These are phyloP conservation scores for Meloe dianella DNA, from an alignment of 2,888 invertebrate species.

Conservation along the genomic window DNA sequence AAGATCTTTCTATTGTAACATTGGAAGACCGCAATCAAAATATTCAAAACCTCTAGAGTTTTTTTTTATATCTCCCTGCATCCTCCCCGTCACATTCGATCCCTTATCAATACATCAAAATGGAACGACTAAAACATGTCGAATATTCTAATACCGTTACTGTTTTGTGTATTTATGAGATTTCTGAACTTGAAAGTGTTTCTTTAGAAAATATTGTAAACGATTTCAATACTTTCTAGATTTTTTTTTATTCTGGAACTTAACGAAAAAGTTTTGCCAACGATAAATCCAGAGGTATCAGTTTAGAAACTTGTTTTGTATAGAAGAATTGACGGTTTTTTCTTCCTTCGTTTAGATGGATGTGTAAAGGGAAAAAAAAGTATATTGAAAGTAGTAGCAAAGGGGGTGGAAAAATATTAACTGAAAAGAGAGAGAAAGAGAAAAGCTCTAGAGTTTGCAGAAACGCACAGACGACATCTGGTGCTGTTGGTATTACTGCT, in stretches of 20 bases:
- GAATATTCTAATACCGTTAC: slow-evolving; percentile 3
- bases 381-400: background rate
- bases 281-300: slow-evolving; percentile 11
- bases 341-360: background rate
- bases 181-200: slow-evolving; percentile 13
- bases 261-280: slow-evolving; percentile 10
- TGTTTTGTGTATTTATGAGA: slow-evolving; percentile 11
- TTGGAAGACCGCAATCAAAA: slow-evolving; percentile 21
- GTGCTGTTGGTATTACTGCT: slow-evolving; percentile 1
- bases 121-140: background rate
- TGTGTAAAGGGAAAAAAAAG: background rate
- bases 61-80: background rate
- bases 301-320: slow-evolving; percentile 8
- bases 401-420: slow-evolving; percentile 5
- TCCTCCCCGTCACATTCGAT: background rate
- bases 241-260: background rate
- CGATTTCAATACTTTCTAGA: slow-evolving; percentile 5
- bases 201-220: slow-evolving; percentile 9
- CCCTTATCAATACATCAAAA: background rate
- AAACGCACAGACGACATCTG: slow-evolving; percentile 26
- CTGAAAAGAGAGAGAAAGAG: background rate
- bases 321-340: slow-evolving; percentile 4
- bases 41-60: slow-evolving; percentile 11
- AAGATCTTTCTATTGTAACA: slow-evolving; percentile 33
- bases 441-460: background rate